Base-by-base conservation (phyloP, 2,113 vertebrate genomes). In the Pagrus major region DNA sequence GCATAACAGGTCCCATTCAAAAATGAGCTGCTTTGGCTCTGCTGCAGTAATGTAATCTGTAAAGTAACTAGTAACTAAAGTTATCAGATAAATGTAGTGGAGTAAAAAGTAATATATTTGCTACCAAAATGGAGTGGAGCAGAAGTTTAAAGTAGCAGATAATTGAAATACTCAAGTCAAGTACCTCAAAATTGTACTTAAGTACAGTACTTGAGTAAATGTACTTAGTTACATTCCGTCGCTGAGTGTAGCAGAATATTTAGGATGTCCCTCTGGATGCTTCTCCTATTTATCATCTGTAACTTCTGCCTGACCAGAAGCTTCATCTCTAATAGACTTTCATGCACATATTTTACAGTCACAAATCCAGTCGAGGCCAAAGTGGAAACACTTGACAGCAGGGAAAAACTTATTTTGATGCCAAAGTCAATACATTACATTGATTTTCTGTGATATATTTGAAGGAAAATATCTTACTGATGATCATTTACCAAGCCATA, bases 391-490 rank as follows among this genome's bases (percentile, higher is more conserved):
- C n/a, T 47, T 72, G 21, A 54, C 52, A 35, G 1, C 14, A 20
- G 15, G 0, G 0, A 73, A 73, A 67, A 25, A 61, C 9, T 47
- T 37, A 70, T 42, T 55, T 23, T 39, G n/a, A 51, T 71, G 71
- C 46, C 70, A 81, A 74, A 71, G 33, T 54, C 47, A 66, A 59
- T 68, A 63, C 11, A 7, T 49, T 46, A 16, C 39, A 76, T 72
- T 66, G 23, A 56, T 51, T 63, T 72, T 29, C 15, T 35, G 18
- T 29, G 14, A 68, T 63, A 14, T 47, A 82, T 56, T 51, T 67
- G 44, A 23, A 39, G 14, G 7, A 61, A 66, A 56, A 63, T 25
- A 66, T 37, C 56, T n/a, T 1, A 46, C 18, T 52, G 33, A 33
- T 49, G n/a, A 51, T 74, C 3, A 73, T 71, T 79, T 37, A 66